Evolutionary conservation across 2,113 vertebrate species (phyloP), one percentile per base, ranked within the genome.

Genomic region (Arvicanthis niloticus): DNA sequence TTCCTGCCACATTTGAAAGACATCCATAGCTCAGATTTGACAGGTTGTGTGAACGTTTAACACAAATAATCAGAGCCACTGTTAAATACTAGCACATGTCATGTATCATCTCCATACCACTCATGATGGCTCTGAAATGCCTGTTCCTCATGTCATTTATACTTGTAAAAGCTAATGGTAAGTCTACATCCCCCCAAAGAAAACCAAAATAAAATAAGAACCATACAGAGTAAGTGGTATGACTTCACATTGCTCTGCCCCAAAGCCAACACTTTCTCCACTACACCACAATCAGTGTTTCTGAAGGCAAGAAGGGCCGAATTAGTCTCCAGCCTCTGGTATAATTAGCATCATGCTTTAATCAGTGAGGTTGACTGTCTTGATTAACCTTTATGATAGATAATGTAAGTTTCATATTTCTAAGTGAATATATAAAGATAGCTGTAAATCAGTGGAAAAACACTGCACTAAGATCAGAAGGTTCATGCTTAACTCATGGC

Each of bases 301-400:
- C 94, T 92, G 96, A 98, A 98, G 97, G 96, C 95, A 96, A 96
- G 89, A 76, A 58, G 91, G 96, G 89, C 95, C 93, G 87, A 96
- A 87, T 85, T 91, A 93, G 88, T 97, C 97, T 97, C 96, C 68
- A 96, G 15, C 73, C 92, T 97, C 81, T 76, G 91, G 78, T 96
- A 76, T 97, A 98, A 98, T 97, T 97, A 98, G 95, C 95, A 96
- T 91, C 96, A 42, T 78, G 77, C 94, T 97, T 97, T 98, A 97
- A 98, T 98, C 96, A 96, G 97, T 96, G 95, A 97, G 96, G 96
- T 96, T 97, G 97, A 97, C 96, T 96, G 93, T 95, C 95, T 97
- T 98, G 96, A 97, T 97, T 98, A 98, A 97, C 94, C 97, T 97
- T 97, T 98, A 97, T 93, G 97, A 97, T 95, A 96, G 96, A 97